Percentiles rank a stretch among this genome's conserved stretches.
Conservation (phyloP, 2,888 invertebrate genomes). For the Chrysolina haemoptera region DNA sequence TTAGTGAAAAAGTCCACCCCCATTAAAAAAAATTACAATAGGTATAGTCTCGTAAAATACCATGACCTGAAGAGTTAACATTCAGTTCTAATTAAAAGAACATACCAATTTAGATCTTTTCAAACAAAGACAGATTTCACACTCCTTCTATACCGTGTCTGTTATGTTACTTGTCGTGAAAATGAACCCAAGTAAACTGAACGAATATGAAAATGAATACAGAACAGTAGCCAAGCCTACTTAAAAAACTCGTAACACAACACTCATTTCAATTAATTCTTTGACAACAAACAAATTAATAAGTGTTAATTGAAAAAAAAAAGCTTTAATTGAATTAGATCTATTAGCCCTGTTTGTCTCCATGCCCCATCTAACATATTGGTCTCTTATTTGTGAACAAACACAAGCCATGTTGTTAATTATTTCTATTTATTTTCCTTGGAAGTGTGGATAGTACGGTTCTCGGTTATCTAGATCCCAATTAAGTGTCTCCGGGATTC, state of each 20-base stretch:
- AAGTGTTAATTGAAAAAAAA: constrained; percentile 61
- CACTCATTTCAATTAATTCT: constrained; percentile 62
- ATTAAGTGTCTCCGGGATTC: constrained; percentile 51
- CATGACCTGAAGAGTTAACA: background rate
- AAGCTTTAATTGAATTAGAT: constrained; percentile 65
- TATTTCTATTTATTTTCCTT: constrained; percentile 62
- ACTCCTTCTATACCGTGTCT: background rate
- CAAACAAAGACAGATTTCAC: constrained; percentile 37
- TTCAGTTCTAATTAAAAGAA: constrained; percentile 1
- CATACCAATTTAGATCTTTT: constrained; percentile 30
- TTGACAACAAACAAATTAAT: constrained; percentile 61
- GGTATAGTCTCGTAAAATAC: background rate
- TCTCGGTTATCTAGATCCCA: constrained; percentile 49
- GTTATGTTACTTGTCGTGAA: constrained; percentile 35
- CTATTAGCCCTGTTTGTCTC: constrained; percentile 59
- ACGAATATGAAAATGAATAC: constrained; percentile 19
- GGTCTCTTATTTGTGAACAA: constrained; percentile 64
- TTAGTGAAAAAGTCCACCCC: no score
- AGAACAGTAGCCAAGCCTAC: constrained; percentile 18
- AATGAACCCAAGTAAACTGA: constrained; percentile 28
- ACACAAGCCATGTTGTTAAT: constrained; percentile 62
- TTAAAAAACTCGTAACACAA: constrained; percentile 53
- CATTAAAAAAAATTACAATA: background rate
- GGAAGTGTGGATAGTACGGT: constrained; percentile 42
- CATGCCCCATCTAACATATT: constrained; percentile 48